phyloP scores from a whole-genome alignment of 1,140 invertebrate species.

The Babylonia areolata region DNA sequence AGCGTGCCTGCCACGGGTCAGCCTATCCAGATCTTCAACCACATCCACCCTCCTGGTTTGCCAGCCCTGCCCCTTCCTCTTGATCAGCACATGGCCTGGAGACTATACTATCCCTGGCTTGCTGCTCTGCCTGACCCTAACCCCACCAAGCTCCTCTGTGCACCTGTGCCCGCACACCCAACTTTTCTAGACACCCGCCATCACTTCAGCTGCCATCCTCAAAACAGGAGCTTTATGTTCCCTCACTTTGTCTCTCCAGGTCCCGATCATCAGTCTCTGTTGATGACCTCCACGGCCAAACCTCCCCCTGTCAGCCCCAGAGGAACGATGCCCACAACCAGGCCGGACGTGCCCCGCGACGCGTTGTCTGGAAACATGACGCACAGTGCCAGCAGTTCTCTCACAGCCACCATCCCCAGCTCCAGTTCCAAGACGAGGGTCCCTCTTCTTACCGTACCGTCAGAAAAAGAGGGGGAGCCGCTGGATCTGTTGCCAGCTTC shows the following conservation, averaged over 20 bases:
- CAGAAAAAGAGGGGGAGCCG: constrained; percentile 64
- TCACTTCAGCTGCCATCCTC: constrained; percentile 4
- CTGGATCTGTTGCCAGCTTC: constrained; percentile 65
- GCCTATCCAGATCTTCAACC: constrained; percentile 48
- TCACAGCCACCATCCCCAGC: not conserved
- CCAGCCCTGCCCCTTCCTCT: constrained; percentile 39
- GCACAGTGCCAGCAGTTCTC: not conserved
- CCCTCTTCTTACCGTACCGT: constrained; percentile 52
- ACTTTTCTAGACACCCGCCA: not conserved
- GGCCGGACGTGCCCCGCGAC: not conserved
- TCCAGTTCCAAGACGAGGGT: constrained; percentile 23
- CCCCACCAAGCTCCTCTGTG: constrained; percentile 32
- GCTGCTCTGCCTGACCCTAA: constrained; percentile 29
- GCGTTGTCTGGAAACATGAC: not conserved
- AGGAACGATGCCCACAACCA: not conserved
- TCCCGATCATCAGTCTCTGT: constrained; percentile 1
- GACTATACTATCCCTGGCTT: constrained; percentile 49
- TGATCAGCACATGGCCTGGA: constrained; percentile 44
- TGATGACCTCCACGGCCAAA: not conserved
- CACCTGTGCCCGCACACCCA: constrained; percentile 12
- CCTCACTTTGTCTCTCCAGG: not conserved
- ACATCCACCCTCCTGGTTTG: constrained; percentile 46
- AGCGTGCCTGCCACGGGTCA: constrained; percentile 21
- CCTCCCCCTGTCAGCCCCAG: not conserved
- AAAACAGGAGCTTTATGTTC: not conserved